A percentile compares a stretch with the other conserved stretches of the same genome.
Conservation (phyloP, 2,797 vertebrate species). For the Phalloptychus januarius region DNA sequence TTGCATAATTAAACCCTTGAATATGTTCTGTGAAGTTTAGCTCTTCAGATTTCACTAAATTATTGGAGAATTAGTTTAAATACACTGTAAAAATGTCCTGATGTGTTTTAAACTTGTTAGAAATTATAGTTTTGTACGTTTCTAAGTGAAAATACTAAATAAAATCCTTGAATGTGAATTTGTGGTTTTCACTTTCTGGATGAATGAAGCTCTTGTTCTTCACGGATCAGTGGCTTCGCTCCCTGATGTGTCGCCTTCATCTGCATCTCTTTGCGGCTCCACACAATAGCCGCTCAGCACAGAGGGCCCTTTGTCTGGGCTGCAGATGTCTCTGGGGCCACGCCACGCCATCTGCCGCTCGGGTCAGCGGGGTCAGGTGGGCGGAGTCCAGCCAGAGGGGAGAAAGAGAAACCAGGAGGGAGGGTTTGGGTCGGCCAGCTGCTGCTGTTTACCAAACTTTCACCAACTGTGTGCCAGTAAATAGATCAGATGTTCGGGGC, state of each 20-base stretch:
- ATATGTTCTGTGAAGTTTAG: too few species aligned
- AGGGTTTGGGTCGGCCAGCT: conserved; percentile 68
- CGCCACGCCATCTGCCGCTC: conserved; percentile 80
- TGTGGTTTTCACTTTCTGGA: conserved; percentile 14
- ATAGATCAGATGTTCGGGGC: conserved; percentile 17
- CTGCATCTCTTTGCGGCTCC: conserved; percentile 78
- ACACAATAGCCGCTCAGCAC: conserved; percentile 76
- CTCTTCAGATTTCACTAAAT: neutral
- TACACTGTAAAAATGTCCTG: conserved; percentile 3
- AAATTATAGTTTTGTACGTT: conserved; percentile 17
- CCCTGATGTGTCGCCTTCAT: conserved; percentile 51
- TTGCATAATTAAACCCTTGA: too few species aligned
- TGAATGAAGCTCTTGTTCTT: too few species aligned
- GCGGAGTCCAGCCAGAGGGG: conserved; percentile 44
- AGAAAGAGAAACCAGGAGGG: conserved; percentile 17
- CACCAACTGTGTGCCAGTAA: conserved; percentile 54
- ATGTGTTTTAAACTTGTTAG: conserved; percentile 20
- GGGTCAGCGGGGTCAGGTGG: conserved; percentile 48
- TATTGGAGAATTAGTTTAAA: neutral
- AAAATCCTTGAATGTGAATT: conserved; percentile 28
- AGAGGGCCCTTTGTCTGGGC: conserved; percentile 73
- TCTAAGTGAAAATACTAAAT: conserved; percentile 49
- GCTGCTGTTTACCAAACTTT: conserved; percentile 61
- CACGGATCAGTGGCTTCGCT: conserved; percentile 30
- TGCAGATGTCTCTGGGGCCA: conserved; percentile 80